Evolutionary conservation across 2,113 vertebrate species (phyloP).

Genomic region (Gorsachius goisagi): DNA sequence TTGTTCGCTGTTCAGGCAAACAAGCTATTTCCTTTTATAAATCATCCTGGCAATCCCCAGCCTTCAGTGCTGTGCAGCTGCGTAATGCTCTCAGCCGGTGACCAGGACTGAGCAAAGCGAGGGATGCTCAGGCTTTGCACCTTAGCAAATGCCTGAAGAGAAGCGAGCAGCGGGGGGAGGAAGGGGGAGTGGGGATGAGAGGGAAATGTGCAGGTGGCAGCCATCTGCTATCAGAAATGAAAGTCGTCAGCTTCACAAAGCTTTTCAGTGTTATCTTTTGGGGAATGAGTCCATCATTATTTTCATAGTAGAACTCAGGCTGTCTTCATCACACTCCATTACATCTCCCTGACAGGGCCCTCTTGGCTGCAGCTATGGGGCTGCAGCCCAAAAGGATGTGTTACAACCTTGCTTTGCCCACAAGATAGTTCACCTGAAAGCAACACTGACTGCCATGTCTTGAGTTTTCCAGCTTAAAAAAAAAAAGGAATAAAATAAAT

Average conservation of each 20-base stretch:
- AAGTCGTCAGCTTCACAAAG: not conserved
- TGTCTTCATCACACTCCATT: conserved; percentile 24
- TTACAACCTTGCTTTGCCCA: not conserved
- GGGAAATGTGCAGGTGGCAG: not conserved
- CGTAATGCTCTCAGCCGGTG: not conserved
- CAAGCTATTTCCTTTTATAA: conserved; percentile 29
- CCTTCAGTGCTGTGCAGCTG: not conserved
- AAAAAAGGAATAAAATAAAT: not conserved
- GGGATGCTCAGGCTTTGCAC: not conserved
- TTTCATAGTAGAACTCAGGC: conserved; percentile 5
- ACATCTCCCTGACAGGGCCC: not conserved
- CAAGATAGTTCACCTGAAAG: not conserved
- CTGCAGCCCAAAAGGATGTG: not conserved
- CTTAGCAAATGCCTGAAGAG: not conserved
- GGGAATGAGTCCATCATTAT: conserved; percentile 2
- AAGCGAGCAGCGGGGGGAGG: not conserved
- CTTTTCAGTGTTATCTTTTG: conserved; percentile 24
- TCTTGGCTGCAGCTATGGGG: not conserved
- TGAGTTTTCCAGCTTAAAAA: not conserved
- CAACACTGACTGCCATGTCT: not conserved
- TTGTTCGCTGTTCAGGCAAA: conserved; percentile 2
- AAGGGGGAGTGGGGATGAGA: not conserved
- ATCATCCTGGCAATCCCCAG: not conserved
- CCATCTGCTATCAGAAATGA: conserved; percentile 29
- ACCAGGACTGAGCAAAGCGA: not conserved